Evolutionary conservation across 2,113 vertebrate species (phyloP), one percentile per base, ranked within the genome.

Genomic region (Leptodactylus fuscus): DNA sequence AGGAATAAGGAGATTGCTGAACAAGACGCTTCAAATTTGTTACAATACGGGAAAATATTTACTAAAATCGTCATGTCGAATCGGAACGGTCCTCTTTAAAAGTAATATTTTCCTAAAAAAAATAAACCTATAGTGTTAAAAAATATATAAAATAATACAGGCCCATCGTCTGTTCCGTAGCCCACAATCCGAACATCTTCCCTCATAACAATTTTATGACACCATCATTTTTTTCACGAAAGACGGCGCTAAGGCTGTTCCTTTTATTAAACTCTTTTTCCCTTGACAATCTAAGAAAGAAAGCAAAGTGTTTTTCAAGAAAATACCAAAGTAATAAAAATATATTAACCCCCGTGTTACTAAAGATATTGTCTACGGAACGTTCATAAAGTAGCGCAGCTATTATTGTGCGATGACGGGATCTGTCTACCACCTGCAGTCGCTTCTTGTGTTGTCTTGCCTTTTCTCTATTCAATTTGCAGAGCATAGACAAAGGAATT

Each of bases 211-310:
- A 24, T 58, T 79, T 60, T 60, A 79, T 24, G 49, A 48, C 34
- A 46, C n/a, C 41, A 83, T 46, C 53, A 75, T 83, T 76, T 60
- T 44, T 27, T 65, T 75, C 51, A n/a, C 16, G 67, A 82, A 53
- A 73, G 81, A 82, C 48, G 48, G 48, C 9, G 24, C 65, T 53
- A 53, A 55, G 65, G 38, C 32, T 55, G 69, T 38, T 82, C 20
- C 48, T 53, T 83, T 65, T 83, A 83, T 83, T 76, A 83, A 76
- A 83, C 53, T 53, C 4, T 55, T 83, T 55, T 76, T 60, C 82
- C 67, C 55, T 76, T 76, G 82, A 75, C 74, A 75, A 75, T 76
- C 55, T 24, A 22, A 74, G 69, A 49, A 67, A 70, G 22, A 83
- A 73, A 32, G 38, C 2, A 15, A 20, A 3, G 4, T 78, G 49